phyloP scores from a whole-genome alignment of 92 coral and sea anemone genomes.

The Ricordea florida region DNA sequence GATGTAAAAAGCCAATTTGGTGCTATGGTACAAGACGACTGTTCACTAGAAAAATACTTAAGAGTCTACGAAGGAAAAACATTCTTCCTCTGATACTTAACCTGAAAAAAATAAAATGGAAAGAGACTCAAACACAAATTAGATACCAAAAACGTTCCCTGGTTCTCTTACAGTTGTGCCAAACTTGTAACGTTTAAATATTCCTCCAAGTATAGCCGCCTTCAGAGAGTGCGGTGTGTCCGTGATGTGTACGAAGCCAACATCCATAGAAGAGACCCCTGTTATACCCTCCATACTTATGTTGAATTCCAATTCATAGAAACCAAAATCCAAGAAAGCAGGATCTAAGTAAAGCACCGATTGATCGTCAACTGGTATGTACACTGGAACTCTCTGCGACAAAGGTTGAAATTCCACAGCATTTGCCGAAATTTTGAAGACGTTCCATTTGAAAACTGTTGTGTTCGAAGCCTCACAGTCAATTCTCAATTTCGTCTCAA shows the following conservation, averaged over 20 bases:
- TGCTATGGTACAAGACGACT: too few relatives aligned
- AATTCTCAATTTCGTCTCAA: constrained; percentile 37
- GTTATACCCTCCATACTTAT: constrained; percentile 51
- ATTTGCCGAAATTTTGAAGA: constrained; percentile 17
- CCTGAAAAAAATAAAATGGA: too few relatives aligned
- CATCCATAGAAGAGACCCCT: constrained; percentile 50
- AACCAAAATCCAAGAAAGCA: constrained; percentile 61
- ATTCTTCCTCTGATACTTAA: neutral
- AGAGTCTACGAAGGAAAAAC: neutral
- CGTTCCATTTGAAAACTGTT: constrained; percentile 67
- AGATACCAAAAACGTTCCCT: too few relatives aligned
- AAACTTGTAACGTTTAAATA: constrained; percentile 18
- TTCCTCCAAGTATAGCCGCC: constrained; percentile 10
- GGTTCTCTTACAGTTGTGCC: constrained; percentile 14
- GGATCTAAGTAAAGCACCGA: constrained; percentile 37
- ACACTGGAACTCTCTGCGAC: neutral
- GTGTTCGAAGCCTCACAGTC: constrained; percentile 71
- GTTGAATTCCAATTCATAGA: constrained; percentile 53
- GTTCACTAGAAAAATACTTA: too few relatives aligned
- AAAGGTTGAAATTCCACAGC: neutral
- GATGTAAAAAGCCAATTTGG: too few relatives aligned
- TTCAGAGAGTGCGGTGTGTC: constrained; percentile 29
- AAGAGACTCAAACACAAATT: too few relatives aligned
- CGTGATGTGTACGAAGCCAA: constrained; percentile 55
- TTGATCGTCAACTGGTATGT: neutral